These are phyloP conservation scores for Columbina picui DNA, from an alignment of 2,113 vertebrate species.

Conservation along the genomic window DNA sequence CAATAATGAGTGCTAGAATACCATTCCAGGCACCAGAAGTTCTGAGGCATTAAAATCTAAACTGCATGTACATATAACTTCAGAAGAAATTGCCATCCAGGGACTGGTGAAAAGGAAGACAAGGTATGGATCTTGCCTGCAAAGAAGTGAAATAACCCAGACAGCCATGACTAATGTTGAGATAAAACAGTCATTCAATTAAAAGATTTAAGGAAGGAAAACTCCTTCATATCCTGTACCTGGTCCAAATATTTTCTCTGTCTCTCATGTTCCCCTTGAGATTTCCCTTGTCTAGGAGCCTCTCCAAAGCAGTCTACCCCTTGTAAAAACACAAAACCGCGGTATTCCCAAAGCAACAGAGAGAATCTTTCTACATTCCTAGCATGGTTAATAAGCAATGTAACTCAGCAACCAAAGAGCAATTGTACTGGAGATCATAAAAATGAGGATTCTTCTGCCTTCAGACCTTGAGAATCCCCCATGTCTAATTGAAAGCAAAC, in stretches of 20 bases:
- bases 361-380: constrained; percentile 16
- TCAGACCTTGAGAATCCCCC: not conserved
- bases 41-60: not conserved
- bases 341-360: not conserved
- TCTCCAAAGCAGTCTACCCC: not conserved
- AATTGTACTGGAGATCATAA: not conserved
- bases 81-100: constrained; percentile 31
- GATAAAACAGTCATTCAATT: constrained; percentile 49
- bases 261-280: constrained; percentile 25
- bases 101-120: constrained; percentile 15
- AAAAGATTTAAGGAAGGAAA: constrained; percentile 44
- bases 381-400: not conserved
- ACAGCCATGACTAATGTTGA: constrained; percentile 32
- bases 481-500: not conserved
- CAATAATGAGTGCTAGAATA: not conserved
- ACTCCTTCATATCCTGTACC: constrained; percentile 21
- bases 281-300: constrained; percentile 10
- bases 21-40: not conserved
- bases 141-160: constrained; percentile 2
- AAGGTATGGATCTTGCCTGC: not conserved
- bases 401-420: not conserved
- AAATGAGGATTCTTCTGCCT: not conserved
- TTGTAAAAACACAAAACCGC: constrained; percentile 15
- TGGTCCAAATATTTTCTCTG: constrained; percentile 9
- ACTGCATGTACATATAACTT: not conserved